Conservation (phyloP, 1,140 invertebrate genomes). For the Pomacea maculata region DNA sequence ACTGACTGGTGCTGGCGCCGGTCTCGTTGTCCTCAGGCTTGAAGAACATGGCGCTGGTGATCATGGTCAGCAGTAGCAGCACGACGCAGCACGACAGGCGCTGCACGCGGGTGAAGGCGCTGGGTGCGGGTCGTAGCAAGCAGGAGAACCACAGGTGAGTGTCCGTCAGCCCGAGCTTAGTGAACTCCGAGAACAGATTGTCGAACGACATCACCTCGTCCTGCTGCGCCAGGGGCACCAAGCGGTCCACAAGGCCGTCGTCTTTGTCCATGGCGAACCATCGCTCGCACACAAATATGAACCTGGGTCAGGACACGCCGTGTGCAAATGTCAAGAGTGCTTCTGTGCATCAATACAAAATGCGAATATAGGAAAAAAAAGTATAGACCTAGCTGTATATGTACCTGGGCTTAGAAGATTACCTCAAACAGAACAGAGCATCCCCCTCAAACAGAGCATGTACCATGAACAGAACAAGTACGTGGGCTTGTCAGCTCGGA, state of each 20-base stretch:
- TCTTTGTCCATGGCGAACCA: slow-evolving; percentile 62
- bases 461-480: too few species aligned
- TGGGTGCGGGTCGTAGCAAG: slow-evolving; percentile 53
- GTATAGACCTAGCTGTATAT: background rate
- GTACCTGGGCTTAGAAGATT: too few species aligned
- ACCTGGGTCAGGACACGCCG: slow-evolving; percentile 38
- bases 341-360: too few species aligned
- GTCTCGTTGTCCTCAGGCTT: slow-evolving; percentile 19
- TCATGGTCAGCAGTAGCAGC: slow-evolving; percentile 63
- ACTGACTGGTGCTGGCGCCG: slow-evolving; percentile 13
- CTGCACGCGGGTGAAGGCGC: slow-evolving; percentile 63
- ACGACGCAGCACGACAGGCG: slow-evolving; percentile 57
- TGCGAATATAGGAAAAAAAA: background rate
- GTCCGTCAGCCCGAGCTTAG: slow-evolving; percentile 62
- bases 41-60: slow-evolving; percentile 65
- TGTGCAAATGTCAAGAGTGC: background rate
- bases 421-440: too few species aligned
- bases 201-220: slow-evolving; percentile 55
- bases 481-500: too few species aligned
- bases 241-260: slow-evolving; percentile 54
- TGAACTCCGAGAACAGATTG: slow-evolving; percentile 58
- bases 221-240: slow-evolving; percentile 49
- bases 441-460: too few species aligned
- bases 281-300: slow-evolving; percentile 54
- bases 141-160: slow-evolving; percentile 64